A percentile compares a stretch with the other conserved stretches of the same genome.
Conservation (phyloP, 2,888 invertebrate genomes). For the Campoletis raptor region DNA sequence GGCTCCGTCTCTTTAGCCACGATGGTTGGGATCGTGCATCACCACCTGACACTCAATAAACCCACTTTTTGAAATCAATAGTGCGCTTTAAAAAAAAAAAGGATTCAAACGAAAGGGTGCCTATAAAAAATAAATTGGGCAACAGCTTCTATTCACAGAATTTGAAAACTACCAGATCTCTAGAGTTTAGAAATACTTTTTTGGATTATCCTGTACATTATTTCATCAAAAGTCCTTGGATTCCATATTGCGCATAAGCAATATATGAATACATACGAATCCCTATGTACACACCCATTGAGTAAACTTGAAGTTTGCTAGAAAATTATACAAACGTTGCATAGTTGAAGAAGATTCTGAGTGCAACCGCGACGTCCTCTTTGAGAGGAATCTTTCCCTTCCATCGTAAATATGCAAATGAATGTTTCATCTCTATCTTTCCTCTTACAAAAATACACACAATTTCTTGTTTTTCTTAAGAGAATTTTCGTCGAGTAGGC, state of each 20-base stretch:
- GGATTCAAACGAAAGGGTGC: too few relatives aligned
- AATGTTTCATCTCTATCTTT: conserved; percentile 32
- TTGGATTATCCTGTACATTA: background rate
- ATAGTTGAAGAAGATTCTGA: conserved; percentile 14
- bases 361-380: conserved; percentile 19
- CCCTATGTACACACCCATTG: background rate
- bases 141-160: background rate
- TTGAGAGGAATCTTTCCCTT: conserved; percentile 19
- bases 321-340: conserved; percentile 12
- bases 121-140: background rate
- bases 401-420: conserved; percentile 52
- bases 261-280: background rate
- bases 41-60: too few relatives aligned
- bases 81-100: too few relatives aligned
- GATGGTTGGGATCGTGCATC: too few relatives aligned
- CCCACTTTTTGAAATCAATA: background rate
- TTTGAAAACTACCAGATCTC: background rate
- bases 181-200: background rate
- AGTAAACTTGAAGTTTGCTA: background rate
- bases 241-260: background rate
- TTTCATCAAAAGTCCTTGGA: background rate
- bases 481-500: conserved; percentile 14
- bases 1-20: too few relatives aligned
- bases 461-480: background rate
- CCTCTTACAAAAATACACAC: background rate